Evolutionary conservation across 2,113 vertebrate species (phyloP).

Genomic region (Arenaria interpres): DNA sequence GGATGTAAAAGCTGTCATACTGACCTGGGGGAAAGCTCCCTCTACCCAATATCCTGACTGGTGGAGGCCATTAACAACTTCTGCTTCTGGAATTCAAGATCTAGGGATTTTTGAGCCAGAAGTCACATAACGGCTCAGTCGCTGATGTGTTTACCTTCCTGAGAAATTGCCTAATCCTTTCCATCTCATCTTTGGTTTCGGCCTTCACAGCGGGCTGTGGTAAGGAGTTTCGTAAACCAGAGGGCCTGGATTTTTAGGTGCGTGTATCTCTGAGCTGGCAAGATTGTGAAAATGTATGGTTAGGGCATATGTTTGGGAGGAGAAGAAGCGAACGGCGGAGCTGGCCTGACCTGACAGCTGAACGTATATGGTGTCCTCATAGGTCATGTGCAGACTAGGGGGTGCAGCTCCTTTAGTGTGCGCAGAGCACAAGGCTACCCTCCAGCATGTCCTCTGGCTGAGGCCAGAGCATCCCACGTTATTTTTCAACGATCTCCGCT

Average conservation of each 20-base stretch:
- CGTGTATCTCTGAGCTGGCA: fast-evolving
- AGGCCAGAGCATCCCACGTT: neutral
- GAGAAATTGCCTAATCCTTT: neutral
- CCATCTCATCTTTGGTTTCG: neutral
- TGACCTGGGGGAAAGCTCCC: neutral
- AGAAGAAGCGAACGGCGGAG: neutral
- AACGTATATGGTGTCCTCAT: neutral
- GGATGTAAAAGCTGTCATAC: neutral
- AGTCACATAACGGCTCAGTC: neutral
- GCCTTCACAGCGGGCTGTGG: neutral
- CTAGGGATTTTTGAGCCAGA: neutral
- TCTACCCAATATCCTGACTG: fast-evolving
- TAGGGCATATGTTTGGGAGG: neutral
- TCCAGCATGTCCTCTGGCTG: fast-evolving
- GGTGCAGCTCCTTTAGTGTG: neutral
- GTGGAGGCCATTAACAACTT: neutral
- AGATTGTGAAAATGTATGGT: neutral
- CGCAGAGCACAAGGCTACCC: neutral
- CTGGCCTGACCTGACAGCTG: neutral
- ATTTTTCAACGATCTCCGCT: neutral
- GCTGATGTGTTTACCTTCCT: neutral
- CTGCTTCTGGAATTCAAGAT: neutral
- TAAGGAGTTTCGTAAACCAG: neutral
- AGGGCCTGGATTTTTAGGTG: neutral
- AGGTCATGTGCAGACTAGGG: neutral